phyloP scores from a whole-genome alignment of 2,113 vertebrate species.

The Nyctereutes procyonoides region DNA sequence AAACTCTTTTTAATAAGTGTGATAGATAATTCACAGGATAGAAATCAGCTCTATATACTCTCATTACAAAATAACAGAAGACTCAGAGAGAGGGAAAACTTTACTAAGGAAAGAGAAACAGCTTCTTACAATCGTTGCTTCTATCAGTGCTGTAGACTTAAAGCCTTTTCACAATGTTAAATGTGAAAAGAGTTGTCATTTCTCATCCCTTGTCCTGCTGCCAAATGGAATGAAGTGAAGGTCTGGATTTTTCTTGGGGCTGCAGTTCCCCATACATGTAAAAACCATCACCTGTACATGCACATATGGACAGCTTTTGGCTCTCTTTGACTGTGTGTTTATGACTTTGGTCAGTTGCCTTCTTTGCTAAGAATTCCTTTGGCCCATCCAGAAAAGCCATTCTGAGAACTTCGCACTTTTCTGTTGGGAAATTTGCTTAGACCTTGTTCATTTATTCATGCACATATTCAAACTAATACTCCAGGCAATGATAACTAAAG shows the following conservation, averaged over 20 bases:
- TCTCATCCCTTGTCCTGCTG: not conserved
- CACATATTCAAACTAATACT: not conserved
- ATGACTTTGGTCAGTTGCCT: not conserved
- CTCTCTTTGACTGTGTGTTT: not conserved
- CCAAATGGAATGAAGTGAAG: not conserved
- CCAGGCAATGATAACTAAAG: not conserved
- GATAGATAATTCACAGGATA: not conserved
- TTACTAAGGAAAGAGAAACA: not conserved
- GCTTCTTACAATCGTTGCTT: not conserved
- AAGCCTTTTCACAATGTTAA: not conserved
- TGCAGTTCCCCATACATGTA: not conserved
- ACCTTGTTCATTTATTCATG: not conserved
- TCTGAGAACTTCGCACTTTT: not conserved
- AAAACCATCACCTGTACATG: not conserved
- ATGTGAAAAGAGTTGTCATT: not conserved
- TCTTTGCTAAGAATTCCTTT: not conserved
- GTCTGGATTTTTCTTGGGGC: not conserved
- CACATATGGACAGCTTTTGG: not conserved
- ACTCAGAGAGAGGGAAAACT: not conserved
- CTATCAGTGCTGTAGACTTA: not conserved
- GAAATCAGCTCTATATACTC: not conserved
- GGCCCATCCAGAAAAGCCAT: not conserved
- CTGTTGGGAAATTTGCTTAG: not conserved
- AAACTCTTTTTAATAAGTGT: not conserved
- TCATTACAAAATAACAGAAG: not conserved